These are phyloP conservation scores for Peromyscus aztecus DNA, from an alignment of 2,797 vertebrate genomes.

Conservation along the genomic window DNA sequence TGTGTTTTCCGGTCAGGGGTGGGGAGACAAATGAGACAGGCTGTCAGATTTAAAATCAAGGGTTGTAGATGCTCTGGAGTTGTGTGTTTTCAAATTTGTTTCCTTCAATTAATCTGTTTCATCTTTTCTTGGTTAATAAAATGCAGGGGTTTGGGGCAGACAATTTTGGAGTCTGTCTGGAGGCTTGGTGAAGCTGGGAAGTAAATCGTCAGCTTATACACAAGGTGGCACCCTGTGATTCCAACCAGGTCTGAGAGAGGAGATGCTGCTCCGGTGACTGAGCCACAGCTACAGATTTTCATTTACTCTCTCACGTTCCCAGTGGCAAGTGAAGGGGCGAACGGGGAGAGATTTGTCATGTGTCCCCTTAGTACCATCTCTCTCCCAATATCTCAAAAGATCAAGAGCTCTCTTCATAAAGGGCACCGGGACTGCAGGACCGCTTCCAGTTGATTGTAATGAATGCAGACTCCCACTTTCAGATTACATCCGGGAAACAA, in stretches of 20 bases:
- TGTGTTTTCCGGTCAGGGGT: constrained; percentile 55
- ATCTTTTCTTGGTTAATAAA: constrained; percentile 66
- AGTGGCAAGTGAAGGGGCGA: constrained; percentile 48
- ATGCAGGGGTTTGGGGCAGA: constrained; percentile 50
- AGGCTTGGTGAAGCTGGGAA: constrained; percentile 74
- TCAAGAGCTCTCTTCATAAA: neutral
- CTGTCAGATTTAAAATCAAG: constrained; percentile 58
- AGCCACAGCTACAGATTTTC: constrained; percentile 51
- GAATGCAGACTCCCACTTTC: constrained; percentile 65
- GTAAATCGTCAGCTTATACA: constrained; percentile 83
- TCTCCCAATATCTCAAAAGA: neutral
- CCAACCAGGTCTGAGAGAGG: constrained; percentile 77
- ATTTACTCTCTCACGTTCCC: constrained; percentile 59
- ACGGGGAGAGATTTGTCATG: constrained; percentile 5
- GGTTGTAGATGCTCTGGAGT: constrained; percentile 37
- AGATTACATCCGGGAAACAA: constrained; percentile 76
- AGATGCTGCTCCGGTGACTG: constrained; percentile 16
- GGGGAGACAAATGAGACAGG: constrained; percentile 37
- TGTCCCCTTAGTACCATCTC: neutral
- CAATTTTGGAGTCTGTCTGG: constrained; percentile 61
- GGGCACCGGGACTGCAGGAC: neutral
- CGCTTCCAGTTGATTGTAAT: constrained; percentile 50
- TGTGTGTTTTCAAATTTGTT: constrained; percentile 59
- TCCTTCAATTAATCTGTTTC: constrained; percentile 63
- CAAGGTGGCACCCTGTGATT: constrained; percentile 86